phyloP scores from a whole-genome alignment of 1,140 invertebrate species.

The Lordiphosa clarofinis region DNA sequence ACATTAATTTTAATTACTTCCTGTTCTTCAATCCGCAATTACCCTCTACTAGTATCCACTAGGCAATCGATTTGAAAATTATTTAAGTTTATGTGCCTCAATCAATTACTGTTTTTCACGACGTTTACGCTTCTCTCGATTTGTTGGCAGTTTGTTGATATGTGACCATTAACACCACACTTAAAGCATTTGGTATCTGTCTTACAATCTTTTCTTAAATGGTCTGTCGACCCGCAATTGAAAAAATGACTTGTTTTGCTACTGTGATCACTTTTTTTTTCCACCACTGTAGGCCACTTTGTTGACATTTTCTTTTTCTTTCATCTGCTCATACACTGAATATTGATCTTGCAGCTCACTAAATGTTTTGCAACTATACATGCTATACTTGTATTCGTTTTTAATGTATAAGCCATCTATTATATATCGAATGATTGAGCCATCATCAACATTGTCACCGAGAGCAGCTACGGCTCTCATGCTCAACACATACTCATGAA shows the following conservation, averaged over 20 bases:
- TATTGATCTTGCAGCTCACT: slow-evolving; percentile 14
- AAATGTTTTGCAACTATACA: slow-evolving; percentile 3
- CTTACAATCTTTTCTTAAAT: slow-evolving; percentile 15
- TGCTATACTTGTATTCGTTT: not conserved
- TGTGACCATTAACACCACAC: slow-evolving; percentile 16
- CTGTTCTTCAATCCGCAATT: too few relatives aligned
- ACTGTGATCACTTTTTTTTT: not conserved
- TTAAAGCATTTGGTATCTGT: slow-evolving; percentile 35
- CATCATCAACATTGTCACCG: too few relatives aligned
- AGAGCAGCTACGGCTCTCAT: too few relatives aligned
- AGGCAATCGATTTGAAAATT: slow-evolving; percentile 9
- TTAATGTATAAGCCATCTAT: not conserved
- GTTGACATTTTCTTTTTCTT: not conserved
- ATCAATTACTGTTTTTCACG: slow-evolving; percentile 1
- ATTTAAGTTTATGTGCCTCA: slow-evolving; percentile 4
- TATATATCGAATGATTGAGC: too few relatives aligned
- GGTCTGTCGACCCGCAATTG: slow-evolving; percentile 15
- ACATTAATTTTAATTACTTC: too few relatives aligned
- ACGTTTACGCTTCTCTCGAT: slow-evolving; percentile 1
- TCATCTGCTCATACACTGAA: slow-evolving; percentile 2
- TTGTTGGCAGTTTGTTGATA: slow-evolving; percentile 16
- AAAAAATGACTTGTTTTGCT: slow-evolving; percentile 8
- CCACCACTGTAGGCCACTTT: slow-evolving; percentile 4
- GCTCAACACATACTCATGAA: too few relatives aligned
- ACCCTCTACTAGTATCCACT: slow-evolving; percentile 16